Base-by-base conservation (phyloP, 2,113 vertebrate species). In the Cottus gobio region DNA sequence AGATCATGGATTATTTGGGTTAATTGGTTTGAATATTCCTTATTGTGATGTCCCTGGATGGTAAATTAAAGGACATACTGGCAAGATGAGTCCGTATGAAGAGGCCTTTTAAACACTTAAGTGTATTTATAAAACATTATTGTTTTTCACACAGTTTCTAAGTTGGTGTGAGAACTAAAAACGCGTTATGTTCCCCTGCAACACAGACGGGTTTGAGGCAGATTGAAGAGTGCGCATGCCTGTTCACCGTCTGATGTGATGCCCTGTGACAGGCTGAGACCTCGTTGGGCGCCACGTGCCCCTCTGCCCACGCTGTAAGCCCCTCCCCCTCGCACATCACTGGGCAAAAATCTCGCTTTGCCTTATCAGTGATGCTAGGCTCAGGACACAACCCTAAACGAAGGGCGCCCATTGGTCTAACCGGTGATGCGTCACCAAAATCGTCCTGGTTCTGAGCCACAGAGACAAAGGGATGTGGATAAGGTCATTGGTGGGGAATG, bases 231-330 rank as follows among this genome's bases (percentile, higher is more conserved):
- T 82, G 58, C 34, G 72, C 87, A 89, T 84, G 87, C 56, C 71
- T 86, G 89, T 85, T 83, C 73, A 0, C 77, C 7, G 78, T 71
- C 83, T 88, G 93, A 94, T 78, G 87, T 85, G 93, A 94, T 93
- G 75, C 58, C 22, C 68, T 39, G 77, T 83, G 94, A 94, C 92
- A 91, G 61, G 63, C 87, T 1, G 46, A 70, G 80, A 69, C 77
- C 92, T 91, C 84, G 66, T 89, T 87, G 87, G 85, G 68, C 3
- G 74, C 83, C 89, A 90, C 91, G 86, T 91, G 92, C 42, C 81
- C 71, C 63, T 44, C 54, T 70, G 80, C 79, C 78, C 77, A 37
- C 28, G 26, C 68, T 56, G 7, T 42, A 68, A 78, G 85, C 85
- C 73, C 88, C 89, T 69, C 84, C 83, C 63, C 48, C 58, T 69